These are phyloP conservation scores for Poeciliopsis infans DNA, from an alignment of 2,797 vertebrate species.

Conservation along the genomic window DNA sequence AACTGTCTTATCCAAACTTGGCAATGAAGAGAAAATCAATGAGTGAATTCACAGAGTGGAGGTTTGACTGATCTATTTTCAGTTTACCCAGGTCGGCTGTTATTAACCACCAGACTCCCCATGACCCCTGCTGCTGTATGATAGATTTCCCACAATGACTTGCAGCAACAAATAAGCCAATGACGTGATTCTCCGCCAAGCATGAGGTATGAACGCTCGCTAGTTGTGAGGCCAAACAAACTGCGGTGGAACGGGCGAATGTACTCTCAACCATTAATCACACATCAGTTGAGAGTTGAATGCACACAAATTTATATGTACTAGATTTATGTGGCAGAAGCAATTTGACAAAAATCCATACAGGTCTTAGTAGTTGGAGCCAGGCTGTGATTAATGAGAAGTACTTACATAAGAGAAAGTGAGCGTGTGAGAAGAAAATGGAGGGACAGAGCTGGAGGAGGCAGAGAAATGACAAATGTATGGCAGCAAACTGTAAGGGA, in stretches of 20 bases:
- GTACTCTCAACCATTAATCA: constrained; percentile 61
- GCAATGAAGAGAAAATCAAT: neutral
- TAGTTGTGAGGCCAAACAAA: constrained; percentile 30
- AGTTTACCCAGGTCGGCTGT: constrained; percentile 40
- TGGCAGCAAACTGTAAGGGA: constrained; percentile 40
- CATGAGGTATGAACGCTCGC: constrained; percentile 27
- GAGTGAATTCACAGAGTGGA: constrained; percentile 7
- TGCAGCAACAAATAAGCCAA: constrained; percentile 14
- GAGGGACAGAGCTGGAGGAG: constrained; percentile 53
- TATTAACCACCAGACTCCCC: constrained; percentile 44
- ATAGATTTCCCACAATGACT: constrained; percentile 49
- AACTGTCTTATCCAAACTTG: constrained; percentile 23
- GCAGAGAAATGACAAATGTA: constrained; percentile 65
- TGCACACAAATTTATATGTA: constrained; percentile 67
- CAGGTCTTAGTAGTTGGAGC: constrained; percentile 56
- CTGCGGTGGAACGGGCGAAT: constrained; percentile 42
- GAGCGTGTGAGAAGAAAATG: constrained; percentile 48
- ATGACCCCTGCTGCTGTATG: constrained; percentile 43
- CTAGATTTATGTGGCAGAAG: constrained; percentile 73
- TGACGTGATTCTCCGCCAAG: constrained; percentile 10
- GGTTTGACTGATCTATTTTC: constrained; percentile 49
- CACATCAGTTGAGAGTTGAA: constrained; percentile 65
- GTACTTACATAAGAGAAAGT: constrained; percentile 71
- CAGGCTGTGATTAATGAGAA: constrained; percentile 68
- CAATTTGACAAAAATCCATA: constrained; percentile 77